Conservation (phyloP, 2,113 vertebrate genomes). For the Rhadina sibilatrix region DNA sequence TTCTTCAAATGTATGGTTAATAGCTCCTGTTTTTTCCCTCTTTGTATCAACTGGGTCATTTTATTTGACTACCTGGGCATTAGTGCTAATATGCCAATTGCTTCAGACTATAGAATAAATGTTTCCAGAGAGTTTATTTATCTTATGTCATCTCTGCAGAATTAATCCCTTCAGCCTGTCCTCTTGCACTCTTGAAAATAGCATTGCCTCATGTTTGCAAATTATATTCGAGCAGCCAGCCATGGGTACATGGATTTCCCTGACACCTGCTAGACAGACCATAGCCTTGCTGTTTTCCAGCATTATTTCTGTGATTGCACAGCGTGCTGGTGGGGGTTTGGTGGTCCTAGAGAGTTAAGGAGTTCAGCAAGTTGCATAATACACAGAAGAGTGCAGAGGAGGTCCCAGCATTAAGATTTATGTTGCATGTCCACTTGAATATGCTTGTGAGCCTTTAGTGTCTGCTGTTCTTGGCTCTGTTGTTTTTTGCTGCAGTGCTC, state of each 20-base stretch:
- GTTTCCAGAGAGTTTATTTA: background rate
- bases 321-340: background rate
- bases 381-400: background rate
- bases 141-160: background rate
- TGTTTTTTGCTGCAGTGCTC: background rate
- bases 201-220: background rate
- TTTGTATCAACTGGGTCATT: background rate
- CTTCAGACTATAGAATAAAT: background rate
- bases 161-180: background rate
- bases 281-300: background rate
- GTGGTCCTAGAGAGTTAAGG: background rate
- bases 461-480: background rate
- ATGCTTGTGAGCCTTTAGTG: background rate
- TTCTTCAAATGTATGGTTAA: background rate
- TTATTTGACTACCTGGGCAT: background rate
- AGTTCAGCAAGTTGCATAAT: background rate
- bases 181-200: background rate
- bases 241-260: background rate
- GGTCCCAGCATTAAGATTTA: background rate
- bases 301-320: background rate
- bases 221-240: background rate
- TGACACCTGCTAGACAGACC: background rate
- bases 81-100: background rate
- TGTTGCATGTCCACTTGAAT: background rate
- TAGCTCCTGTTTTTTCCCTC: background rate